A percentile compares a stretch with the other conserved stretches of the same genome.
Conservation (phyloP, 1,140 invertebrate genomes). For the Samia ricini region DNA sequence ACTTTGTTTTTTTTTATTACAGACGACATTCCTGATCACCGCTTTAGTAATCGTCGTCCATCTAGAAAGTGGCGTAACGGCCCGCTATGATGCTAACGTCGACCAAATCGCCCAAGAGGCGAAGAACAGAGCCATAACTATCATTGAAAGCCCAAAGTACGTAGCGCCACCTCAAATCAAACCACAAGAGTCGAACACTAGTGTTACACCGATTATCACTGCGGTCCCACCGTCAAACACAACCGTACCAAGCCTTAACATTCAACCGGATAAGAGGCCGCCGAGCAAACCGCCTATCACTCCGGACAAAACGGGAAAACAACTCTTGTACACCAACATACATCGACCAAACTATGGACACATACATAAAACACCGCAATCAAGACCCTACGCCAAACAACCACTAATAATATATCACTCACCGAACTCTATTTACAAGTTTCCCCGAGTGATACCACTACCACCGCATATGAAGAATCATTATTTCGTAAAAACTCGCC, state of each 20-base stretch:
- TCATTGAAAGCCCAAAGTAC: slow-evolving; percentile 51
- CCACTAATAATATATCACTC: slow-evolving; percentile 32
- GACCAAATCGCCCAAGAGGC: slow-evolving; percentile 61
- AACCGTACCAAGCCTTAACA: slow-evolving; percentile 17
- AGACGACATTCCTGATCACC: slow-evolving; percentile 71
- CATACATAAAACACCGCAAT: slow-evolving; percentile 32
- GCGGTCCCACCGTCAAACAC: not conserved
- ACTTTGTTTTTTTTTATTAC: slow-evolving; percentile 35
- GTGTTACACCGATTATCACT: not conserved
- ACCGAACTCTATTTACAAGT: slow-evolving; percentile 53
- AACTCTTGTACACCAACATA: slow-evolving; percentile 38
- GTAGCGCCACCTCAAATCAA: slow-evolving; percentile 31
- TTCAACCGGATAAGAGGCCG: slow-evolving; percentile 47
- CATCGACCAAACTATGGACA: slow-evolving; percentile 43
- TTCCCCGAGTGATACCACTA: slow-evolving; percentile 53
- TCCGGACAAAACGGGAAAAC: slow-evolving; percentile 38
- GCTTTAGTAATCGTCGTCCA: slow-evolving; percentile 67
- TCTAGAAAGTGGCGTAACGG: slow-evolving; percentile 50
- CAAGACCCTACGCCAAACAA: slow-evolving; percentile 38
- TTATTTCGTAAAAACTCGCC: slow-evolving; percentile 32
- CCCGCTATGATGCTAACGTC: slow-evolving; percentile 39
- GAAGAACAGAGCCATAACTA: slow-evolving; percentile 46
- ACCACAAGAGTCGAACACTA: slow-evolving; percentile 15
- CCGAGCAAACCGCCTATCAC: slow-evolving; percentile 62
- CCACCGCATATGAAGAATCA: slow-evolving; percentile 29